phyloP scores from a whole-genome alignment of 2,888 invertebrate genomes.

The Holacanthella duospinosa region DNA sequence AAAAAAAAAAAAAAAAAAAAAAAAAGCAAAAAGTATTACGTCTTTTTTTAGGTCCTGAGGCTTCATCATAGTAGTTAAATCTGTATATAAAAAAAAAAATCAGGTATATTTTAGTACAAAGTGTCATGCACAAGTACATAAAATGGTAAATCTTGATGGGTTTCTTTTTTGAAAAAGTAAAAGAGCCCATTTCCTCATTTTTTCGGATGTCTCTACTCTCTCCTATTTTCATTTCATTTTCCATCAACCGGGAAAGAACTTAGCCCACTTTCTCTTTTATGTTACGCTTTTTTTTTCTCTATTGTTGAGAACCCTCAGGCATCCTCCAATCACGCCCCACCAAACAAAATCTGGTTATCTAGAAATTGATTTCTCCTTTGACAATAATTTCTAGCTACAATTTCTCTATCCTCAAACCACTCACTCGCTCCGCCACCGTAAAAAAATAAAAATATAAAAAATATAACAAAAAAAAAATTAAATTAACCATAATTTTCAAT shows the following conservation, averaged over 20 bases:
- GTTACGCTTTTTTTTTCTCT: neutral
- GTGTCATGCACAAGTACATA: slow-evolving; percentile 1
- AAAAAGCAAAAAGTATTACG: too few relatives aligned
- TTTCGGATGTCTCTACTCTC: neutral
- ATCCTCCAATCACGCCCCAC: neutral
- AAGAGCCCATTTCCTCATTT: neutral
- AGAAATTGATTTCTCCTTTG: neutral
- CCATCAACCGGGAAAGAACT: too few relatives aligned
- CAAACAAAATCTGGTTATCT: neutral
- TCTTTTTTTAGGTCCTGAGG: too few relatives aligned
- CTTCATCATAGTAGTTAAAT: neutral
- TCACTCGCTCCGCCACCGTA: too few relatives aligned
- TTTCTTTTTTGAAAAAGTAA: neutral
- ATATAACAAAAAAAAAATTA: too few relatives aligned
- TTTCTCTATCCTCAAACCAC: too few relatives aligned
- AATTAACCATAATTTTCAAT: too few relatives aligned
- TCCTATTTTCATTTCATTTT: neutral
- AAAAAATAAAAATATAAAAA: too few relatives aligned
- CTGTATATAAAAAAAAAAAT: too few relatives aligned
- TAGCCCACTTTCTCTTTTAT: too few relatives aligned
- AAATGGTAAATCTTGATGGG: neutral
- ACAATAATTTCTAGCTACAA: neutral
- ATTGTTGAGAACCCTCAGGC: neutral
- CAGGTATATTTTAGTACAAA: slow-evolving; percentile 4
- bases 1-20: too few relatives aligned